A percentile compares a stretch with the other conserved stretches of the same genome.
phyloP scores from a whole-genome alignment of 1,140 invertebrate species.

The Musca domestica region DNA sequence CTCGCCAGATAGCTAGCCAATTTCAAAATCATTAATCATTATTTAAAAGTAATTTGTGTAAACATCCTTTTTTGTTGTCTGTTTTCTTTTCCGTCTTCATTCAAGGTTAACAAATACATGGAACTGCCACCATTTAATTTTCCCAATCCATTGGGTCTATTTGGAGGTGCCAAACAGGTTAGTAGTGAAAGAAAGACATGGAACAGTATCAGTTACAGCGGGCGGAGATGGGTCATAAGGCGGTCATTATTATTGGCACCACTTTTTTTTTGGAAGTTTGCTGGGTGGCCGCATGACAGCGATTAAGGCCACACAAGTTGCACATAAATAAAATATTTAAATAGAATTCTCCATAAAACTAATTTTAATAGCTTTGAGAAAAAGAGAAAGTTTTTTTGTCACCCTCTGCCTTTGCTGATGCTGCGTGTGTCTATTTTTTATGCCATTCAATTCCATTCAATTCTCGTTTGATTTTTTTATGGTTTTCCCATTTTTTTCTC shows the following conservation, averaged over 20 bases:
- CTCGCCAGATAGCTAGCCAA: no score
- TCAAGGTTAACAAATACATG: slow-evolving; percentile 72
- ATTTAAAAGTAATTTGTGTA: no score
- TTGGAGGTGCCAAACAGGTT: slow-evolving; percentile 73
- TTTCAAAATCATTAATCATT: no score
- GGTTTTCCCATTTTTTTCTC: background rate
- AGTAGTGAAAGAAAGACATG: background rate
- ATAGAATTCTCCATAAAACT: background rate
- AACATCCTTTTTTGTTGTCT: slow-evolving; percentile 3
- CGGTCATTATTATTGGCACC: no score
- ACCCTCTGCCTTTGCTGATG: background rate
- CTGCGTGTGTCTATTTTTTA: background rate
- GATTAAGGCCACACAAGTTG: no score
- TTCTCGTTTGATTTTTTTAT: background rate
- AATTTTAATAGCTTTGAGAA: background rate
- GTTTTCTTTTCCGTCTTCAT: background rate
- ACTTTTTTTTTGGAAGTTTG: no score
- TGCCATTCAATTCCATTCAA: background rate
- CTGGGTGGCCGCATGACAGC: no score
- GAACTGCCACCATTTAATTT: slow-evolving; percentile 82
- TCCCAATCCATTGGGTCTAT: slow-evolving; percentile 69
- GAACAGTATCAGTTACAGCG: no score
- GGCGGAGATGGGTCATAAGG: no score
- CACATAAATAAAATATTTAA: no score
- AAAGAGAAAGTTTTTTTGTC: no score